These are phyloP conservation scores for Antennarius maculatus DNA, from an alignment of 2,797 vertebrate genomes.

Conservation along the genomic window DNA sequence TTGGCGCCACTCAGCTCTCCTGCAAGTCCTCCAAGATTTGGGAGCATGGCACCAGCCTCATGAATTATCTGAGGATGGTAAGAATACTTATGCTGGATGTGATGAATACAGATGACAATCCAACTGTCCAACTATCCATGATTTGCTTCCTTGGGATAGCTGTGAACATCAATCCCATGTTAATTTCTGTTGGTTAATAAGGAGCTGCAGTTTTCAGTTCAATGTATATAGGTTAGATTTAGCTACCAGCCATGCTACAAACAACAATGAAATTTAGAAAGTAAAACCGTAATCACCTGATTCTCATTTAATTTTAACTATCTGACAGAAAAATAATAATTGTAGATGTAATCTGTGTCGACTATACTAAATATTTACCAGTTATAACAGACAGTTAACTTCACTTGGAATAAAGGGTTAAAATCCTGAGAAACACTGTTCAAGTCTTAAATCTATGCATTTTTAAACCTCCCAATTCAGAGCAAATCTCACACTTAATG, in stretches of 20 bases:
- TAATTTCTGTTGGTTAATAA: not conserved
- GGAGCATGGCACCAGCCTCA: constrained; percentile 98
- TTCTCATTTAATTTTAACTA: not conserved
- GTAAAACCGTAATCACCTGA: not conserved
- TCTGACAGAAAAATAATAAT: not conserved
- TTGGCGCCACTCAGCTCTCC: constrained; percentile 94
- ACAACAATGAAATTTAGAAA: not conserved
- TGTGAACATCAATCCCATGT: not conserved
- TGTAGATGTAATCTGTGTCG: not conserved
- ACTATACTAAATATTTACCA: not conserved
- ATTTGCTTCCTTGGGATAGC: constrained; percentile 4
- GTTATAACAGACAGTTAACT: not conserved
- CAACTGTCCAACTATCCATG: not conserved
- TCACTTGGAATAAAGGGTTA: not conserved
- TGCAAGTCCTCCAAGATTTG: constrained; percentile 98
- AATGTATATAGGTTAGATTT: no score
- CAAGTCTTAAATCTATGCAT: not conserved
- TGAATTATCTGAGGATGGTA: constrained; percentile 99
- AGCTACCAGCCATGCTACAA: not conserved
- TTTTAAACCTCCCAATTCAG: not conserved
- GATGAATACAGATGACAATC: constrained; percentile 3
- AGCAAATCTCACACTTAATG: not conserved
- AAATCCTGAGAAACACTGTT: not conserved
- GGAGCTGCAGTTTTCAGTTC: not conserved
- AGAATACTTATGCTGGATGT: constrained; percentile 68